phyloP scores from a whole-genome alignment of 2,797 vertebrate genomes.

The Cynopterus sphinx region DNA sequence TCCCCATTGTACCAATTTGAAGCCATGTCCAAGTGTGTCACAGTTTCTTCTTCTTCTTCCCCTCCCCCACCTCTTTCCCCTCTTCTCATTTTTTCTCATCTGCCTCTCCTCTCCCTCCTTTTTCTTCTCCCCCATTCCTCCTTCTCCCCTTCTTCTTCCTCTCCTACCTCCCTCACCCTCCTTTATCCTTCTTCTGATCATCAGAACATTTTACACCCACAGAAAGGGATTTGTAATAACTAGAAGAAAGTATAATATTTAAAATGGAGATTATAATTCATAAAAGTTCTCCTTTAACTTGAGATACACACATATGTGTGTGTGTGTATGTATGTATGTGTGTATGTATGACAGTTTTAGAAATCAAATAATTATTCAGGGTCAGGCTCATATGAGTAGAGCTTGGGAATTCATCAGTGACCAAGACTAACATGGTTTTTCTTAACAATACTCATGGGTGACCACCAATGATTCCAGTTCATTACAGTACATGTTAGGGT shows the following conservation, averaged over 20 bases:
- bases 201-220: not conserved
- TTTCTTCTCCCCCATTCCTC: no score
- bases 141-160: no score
- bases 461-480: not conserved
- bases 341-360: not conserved
- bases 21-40: not conserved
- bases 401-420: not conserved
- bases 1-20: not conserved
- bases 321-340: not conserved
- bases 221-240: not conserved
- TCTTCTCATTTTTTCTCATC: not conserved
- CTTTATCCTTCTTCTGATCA: not conserved
- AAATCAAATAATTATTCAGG: not conserved
- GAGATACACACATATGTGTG: not conserved
- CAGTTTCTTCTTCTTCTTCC: not conserved
- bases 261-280: not conserved
- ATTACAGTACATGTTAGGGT: not conserved
- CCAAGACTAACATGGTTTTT: not conserved
- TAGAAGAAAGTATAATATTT: not conserved
- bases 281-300: not conserved
- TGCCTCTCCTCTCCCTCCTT: not conserved
- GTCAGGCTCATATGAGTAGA: not conserved
- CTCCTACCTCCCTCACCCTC: not conserved
- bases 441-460: not conserved
- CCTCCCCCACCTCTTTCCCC: not conserved